Percentiles rank a stretch among this genome's conserved stretches.
Conservation (phyloP, 2,797 vertebrate species). For the Scyliorhinus canicula region DNA sequence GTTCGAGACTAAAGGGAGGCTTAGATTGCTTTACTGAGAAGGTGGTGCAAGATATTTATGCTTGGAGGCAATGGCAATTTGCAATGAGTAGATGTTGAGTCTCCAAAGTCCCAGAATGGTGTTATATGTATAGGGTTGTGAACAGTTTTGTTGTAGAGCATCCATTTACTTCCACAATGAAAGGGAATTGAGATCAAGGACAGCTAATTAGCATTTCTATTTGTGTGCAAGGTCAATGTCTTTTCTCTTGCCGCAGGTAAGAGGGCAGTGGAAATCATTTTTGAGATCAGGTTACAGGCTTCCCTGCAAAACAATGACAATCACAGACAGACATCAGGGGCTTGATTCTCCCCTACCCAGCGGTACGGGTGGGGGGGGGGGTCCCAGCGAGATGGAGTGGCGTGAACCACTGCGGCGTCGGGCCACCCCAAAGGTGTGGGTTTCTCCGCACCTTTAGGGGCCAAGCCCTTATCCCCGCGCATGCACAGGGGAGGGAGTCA, state of each 20-base stretch:
- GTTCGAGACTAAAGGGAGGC: neutral
- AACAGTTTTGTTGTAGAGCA: neutral
- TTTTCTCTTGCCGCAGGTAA: neutral
- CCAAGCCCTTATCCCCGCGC: too few species aligned
- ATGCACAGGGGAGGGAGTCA: too few species aligned
- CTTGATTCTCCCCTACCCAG: too few species aligned
- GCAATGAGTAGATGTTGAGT: neutral
- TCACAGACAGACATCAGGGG: neutral
- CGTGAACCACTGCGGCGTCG: too few species aligned
- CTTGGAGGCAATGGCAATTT: neutral
- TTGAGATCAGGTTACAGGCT: neutral
- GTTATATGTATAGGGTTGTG: neutral
- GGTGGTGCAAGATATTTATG: neutral
- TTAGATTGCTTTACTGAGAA: neutral
- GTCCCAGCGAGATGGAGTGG: too few species aligned
- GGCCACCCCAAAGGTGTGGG: too few species aligned
- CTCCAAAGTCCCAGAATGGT: neutral
- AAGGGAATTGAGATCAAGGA: neutral
- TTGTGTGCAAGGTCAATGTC: neutral
- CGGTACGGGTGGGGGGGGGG: too few species aligned
- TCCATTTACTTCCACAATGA: neutral
- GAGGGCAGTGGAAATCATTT: neutral
- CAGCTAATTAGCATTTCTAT: neutral
- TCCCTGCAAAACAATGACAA: neutral
- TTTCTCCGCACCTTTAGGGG: too few species aligned